Evolutionary conservation across 2,113 vertebrate genomes (phyloP).

Genomic region (Hylia prasina): DNA sequence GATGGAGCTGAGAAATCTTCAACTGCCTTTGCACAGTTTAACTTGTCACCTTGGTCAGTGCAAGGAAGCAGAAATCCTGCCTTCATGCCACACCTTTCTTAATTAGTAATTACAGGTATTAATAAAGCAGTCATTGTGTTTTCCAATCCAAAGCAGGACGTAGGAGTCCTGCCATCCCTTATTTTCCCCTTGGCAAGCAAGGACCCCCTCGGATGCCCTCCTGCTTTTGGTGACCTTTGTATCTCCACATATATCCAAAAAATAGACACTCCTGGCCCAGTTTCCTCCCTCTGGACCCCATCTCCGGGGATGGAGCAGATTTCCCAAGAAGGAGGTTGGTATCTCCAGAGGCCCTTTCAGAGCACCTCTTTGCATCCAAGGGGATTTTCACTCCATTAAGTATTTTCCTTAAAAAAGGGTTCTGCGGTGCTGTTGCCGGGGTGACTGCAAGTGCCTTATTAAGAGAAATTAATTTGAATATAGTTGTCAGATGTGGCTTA

Average conservation of each 20-base stretch:
- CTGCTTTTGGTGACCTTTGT: background rate
- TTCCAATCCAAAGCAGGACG: background rate
- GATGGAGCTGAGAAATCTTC: background rate
- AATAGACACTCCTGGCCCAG: rapidly evolving
- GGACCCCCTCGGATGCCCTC: background rate
- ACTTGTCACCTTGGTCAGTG: background rate
- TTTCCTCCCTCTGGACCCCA: background rate
- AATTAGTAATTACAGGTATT: background rate
- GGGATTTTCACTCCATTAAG: background rate
- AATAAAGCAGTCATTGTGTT: background rate
- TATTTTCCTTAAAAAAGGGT: background rate
- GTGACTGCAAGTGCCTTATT: constrained; percentile 46
- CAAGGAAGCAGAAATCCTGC: background rate
- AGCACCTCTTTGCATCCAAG: background rate
- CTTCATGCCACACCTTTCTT: background rate
- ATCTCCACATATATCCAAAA: background rate
- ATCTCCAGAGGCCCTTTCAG: background rate
- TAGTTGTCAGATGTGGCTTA: constrained; percentile 42
- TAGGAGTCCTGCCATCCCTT: background rate
- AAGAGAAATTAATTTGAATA: constrained; percentile 57
- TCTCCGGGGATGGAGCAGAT: background rate
- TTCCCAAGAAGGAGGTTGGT: background rate
- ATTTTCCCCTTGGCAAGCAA: background rate
- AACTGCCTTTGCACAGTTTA: background rate
- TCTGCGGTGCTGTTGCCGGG: background rate